Evolutionary conservation across 2,888 invertebrate genomes (phyloP).

Genomic region (Neuroscelio doddi): DNA sequence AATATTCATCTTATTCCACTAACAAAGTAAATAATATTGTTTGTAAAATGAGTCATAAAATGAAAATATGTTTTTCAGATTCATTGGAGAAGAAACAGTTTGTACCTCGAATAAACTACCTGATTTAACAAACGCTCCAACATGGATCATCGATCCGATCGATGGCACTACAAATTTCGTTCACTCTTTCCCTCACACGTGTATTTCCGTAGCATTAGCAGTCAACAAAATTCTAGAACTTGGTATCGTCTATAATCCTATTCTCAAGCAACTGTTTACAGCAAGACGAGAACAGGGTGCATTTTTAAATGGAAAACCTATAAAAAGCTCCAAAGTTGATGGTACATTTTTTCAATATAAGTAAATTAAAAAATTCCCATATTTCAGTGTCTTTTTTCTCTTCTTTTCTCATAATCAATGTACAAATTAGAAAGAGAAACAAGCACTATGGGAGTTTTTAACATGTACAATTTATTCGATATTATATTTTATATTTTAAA

Average conservation of each 20-base stretch:
- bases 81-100: slow-evolving; percentile 86
- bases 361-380: slow-evolving; percentile 2
- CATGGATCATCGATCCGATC: slow-evolving; percentile 90
- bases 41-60: neutral
- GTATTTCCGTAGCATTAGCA: slow-evolving; percentile 80
- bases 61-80: slow-evolving; percentile 76
- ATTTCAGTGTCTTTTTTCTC: too few species aligned
- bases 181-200: slow-evolving; percentile 79
- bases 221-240: slow-evolving; percentile 77
- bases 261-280: slow-evolving; percentile 81
- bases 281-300: slow-evolving; percentile 83
- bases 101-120: slow-evolving; percentile 72
- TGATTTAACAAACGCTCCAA: slow-evolving; percentile 82
- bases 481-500: neutral
- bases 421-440: too few species aligned
- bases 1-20: too few species aligned
- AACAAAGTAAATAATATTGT: too few species aligned
- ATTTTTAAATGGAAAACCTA: slow-evolving; percentile 77
- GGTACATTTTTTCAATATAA: slow-evolving; percentile 67
- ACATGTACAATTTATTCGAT: too few species aligned
- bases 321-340: slow-evolving; percentile 75
- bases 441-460: too few species aligned
- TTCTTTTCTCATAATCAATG: too few species aligned
- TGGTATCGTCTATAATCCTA: slow-evolving; percentile 85
- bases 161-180: slow-evolving; percentile 93